Evolutionary conservation across 2,888 invertebrate genomes (phyloP), one percentile per base, ranked within the genome.

Genomic region (Polia nebulosa): DNA sequence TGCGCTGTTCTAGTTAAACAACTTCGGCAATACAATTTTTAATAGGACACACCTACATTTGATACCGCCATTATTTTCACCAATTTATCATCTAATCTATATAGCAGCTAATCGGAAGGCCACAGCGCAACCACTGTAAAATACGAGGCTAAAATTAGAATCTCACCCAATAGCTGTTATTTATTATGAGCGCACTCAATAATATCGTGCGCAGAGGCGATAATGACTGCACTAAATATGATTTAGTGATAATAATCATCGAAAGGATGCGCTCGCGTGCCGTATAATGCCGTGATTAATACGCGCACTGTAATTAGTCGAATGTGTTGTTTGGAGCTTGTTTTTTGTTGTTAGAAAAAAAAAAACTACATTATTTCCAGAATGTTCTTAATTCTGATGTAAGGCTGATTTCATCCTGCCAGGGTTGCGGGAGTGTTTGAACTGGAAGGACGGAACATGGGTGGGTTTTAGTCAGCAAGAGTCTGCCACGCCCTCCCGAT

Each of bases 161-260:
- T 89, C 87, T 85, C 82, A 78, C 79, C 81, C 70, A 84, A 84
- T 84, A 80, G 75, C 83, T 84, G 88, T 89, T 90, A 91, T 91
- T 91, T 91, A 91, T 89, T 85, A 83, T 86, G 85, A 83, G 81
- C 83, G 87, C 86, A 83, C 85, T 83, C 83, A 83, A 83, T 83
- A 83, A 84, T 83, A 83, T 82, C 83, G 83, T 82, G 86, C 80
- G 72, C 77, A 68, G 80, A 77, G 81, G 80, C 85, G 90, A 90
- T 93, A 93, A 92, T 92, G 92, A 92, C 91, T 88, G 88, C 90
- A 87, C 89, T 93, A 91, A 91, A 91, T 90, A 89, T 92, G 92
- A 92, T 92, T 92, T 90, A 91, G 89, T 86, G 87, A 84, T 86
- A 88, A 87, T 88, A 89, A 90, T 92, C 89, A 87, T 72, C 56